Conservation (phyloP, 2,113 vertebrate species). For the Micromys minutus region DNA sequence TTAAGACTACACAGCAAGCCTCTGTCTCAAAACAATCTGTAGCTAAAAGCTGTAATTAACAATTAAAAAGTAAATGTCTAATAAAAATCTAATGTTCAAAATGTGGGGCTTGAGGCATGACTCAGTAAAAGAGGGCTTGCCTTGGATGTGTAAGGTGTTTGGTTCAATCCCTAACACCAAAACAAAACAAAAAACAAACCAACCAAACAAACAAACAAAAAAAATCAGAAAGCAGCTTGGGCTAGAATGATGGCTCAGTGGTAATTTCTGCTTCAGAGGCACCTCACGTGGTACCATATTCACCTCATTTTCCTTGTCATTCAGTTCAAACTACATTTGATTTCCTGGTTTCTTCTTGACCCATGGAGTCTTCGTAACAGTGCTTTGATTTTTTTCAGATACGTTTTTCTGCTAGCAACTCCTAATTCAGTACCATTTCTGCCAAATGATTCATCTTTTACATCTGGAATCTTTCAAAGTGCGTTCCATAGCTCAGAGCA, state of each 20-base stretch:
- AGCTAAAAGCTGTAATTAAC: neutral
- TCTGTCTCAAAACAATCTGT: neutral
- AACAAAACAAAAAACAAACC: neutral
- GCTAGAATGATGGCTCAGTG: neutral
- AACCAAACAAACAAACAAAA: neutral
- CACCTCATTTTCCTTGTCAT: neutral
- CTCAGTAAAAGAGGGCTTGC: neutral
- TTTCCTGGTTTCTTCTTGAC: neutral
- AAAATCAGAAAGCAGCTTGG: too few relatives aligned
- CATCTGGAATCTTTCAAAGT: neutral
- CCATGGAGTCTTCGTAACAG: neutral
- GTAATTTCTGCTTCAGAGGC: neutral
- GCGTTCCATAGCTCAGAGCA: neutral
- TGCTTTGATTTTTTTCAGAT: neutral
- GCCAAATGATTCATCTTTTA: neutral
- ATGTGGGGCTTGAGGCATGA: neutral
- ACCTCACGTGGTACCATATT: neutral
- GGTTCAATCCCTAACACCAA: neutral
- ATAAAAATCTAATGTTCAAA: neutral
- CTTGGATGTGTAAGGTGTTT: neutral
- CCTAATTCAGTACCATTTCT: neutral
- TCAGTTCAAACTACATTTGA: neutral
- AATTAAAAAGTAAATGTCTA: neutral
- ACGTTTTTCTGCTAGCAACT: neutral
- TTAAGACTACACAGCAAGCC: neutral